Base-by-base conservation (phyloP, 2,113 vertebrate genomes). In the Melanotaenia duboulayi region DNA sequence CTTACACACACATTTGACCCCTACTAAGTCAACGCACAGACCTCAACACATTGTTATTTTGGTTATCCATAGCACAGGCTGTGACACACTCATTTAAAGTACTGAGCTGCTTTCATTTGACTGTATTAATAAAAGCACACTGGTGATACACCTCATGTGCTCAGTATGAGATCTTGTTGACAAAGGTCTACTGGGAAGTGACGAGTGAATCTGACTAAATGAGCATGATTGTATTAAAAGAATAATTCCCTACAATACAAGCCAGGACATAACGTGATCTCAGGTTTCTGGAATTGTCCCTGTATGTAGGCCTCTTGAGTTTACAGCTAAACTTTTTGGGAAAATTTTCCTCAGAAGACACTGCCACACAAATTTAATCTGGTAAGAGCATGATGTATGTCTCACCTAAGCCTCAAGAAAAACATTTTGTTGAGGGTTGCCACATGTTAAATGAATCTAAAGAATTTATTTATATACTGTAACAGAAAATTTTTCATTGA, bases 281-380 rank as follows among this genome's bases (percentile, higher is more conserved):
- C 8, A 64, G 8, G 13, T 39, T 25, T 54, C 16, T 52, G 32
- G 37, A 63, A 17, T 4, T 54, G 9, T 20, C 37, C 17, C 51
- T 4, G 28, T 24, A 42, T 19, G 54, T n/a, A 56, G 50, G 46
- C 55, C 17, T 71, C 61, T 72, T 58, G 65, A 80, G 73, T 71
- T 76, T 59, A 72, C 50, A 71, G 54, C 44, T 46, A 76, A 80
- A 52, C 63, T 66, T 64, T 42, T 73, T 56, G 66, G 82, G 70
- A 70, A 81, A 84, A 44, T 4, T 60, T 85, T 85, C 75, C 75
- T 69, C 57, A 19, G 32, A 59, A 65, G 62, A 64, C 17, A 48
- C 19, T 48, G 44, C 44, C 4, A 46, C 44, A 71, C 74, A 17
- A 46, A 61, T 40, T 56, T 1, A 20, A 49, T 51, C 63, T 82